A percentile compares a stretch with the other conserved stretches of the same genome.
Conservation (phyloP, 2,113 vertebrate species). For the Seriola rivoliana region DNA sequence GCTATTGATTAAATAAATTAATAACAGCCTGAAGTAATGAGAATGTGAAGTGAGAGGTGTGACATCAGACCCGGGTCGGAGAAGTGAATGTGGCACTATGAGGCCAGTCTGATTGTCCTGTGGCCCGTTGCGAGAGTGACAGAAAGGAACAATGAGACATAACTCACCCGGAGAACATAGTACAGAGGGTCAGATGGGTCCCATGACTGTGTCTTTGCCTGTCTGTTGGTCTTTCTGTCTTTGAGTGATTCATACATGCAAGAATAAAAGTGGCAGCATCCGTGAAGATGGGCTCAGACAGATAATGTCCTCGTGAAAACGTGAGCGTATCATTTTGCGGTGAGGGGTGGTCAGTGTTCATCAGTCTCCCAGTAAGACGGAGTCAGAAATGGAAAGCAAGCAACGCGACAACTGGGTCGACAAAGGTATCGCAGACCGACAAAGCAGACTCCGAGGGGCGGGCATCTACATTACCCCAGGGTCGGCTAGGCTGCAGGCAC, state of each 20-base stretch:
- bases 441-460: background rate
- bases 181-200: conserved; percentile 56
- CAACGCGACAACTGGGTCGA: background rate
- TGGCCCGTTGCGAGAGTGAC: conserved; percentile 44
- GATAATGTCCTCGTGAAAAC: conserved; percentile 9
- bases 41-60: conserved; percentile 73
- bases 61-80: conserved; percentile 49
- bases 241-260: conserved; percentile 21
- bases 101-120: conserved; percentile 61
- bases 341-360: conserved; percentile 11
- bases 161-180: conserved; percentile 41
- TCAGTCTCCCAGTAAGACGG: conserved; percentile 5
- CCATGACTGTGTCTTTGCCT: conserved; percentile 48
- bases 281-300: conserved; percentile 16
- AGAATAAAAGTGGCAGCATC: conserved; percentile 24
- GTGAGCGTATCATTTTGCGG: conserved; percentile 18
- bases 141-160: conserved; percentile 61
- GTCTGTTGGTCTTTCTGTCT: conserved; percentile 14
- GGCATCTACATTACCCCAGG: background rate
- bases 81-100: conserved; percentile 72
- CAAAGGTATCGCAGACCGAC: background rate
- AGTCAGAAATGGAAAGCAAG: conserved; percentile 19
- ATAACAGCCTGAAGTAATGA: conserved; percentile 63
- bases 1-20: conserved; percentile 76
- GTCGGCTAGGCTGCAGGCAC: background rate